These are phyloP conservation scores for Aleiodes alternator DNA, from an alignment of 2,888 invertebrate genomes.

Conservation along the genomic window DNA sequence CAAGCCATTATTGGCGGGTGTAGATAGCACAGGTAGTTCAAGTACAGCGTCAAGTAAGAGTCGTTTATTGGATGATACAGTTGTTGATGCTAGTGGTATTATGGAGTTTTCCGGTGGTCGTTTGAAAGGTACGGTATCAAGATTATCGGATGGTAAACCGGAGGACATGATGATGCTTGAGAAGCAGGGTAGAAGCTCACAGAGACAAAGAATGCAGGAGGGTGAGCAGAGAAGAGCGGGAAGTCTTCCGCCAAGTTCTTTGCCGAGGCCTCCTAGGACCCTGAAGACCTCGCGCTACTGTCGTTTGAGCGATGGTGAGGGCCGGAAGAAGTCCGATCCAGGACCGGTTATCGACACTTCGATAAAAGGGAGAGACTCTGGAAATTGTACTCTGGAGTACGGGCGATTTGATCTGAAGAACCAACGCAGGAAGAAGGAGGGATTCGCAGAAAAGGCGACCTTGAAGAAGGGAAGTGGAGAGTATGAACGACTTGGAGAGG, in stretches of 20 bases:
- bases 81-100: constrained; percentile 74
- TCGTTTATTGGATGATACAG: constrained; percentile 71
- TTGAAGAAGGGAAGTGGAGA: constrained; percentile 76
- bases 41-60: constrained; percentile 73
- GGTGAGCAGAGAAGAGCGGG: constrained; percentile 70
- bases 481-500: constrained; percentile 81
- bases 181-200: constrained; percentile 86
- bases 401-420: constrained; percentile 67
- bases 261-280: constrained; percentile 83
- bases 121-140: constrained; percentile 66
- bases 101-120: constrained; percentile 70
- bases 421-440: constrained; percentile 64
- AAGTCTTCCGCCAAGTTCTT: constrained; percentile 83
- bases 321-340: constrained; percentile 71
- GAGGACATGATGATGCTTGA: constrained; percentile 86
- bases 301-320: constrained; percentile 71
- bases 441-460: constrained; percentile 56
- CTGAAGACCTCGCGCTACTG: constrained; percentile 72
- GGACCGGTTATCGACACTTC: constrained; percentile 66
- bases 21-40: constrained; percentile 75
- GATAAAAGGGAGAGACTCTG: constrained; percentile 73
- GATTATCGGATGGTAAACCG: constrained; percentile 76
- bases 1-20: constrained; percentile 85
- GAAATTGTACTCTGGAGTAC: constrained; percentile 69
- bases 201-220: constrained; percentile 83